Evolutionary conservation across 1,140 invertebrate genomes (phyloP), one percentile per base, ranked within the genome.

Genomic region (Trichonephila clavipes): DNA sequence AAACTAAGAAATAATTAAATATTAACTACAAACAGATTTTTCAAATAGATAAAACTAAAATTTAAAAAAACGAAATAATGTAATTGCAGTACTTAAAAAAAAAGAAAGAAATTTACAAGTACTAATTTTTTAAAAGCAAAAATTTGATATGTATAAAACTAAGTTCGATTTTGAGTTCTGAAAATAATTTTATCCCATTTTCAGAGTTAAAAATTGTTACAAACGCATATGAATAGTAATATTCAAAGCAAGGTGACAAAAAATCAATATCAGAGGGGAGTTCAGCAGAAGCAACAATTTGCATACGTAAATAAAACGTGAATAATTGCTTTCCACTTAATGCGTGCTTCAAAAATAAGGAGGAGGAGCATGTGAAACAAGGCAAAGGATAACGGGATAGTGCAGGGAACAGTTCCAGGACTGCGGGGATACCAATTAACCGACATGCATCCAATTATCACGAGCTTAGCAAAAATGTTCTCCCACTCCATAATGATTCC

Each of bases 381-480:
- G 10, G 51, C 51, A 21, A 51, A 16, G 51, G 16, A 59, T 14
- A 7, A 28, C 10, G 44, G 83, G 83, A 51, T 51, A 16, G 82
- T 1, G 64, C 12, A 69, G 12, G 28, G 83, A 61, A 85, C 72
- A 77, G 34, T 77, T 77, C 14, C 83, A 61, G n/a, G 58, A n/a
- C 86, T 21, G 59, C 58, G 61, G 86, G 86, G 86, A 19, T 64
- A 24, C 62, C 62, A 88, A 88, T 88, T 88, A 88, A 64, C 24
- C 62, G 59, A 64, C 59, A 58, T 64, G 62, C 34, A 88, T 88
- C 86, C 61, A 88, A 88, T 88, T 88, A 88, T 64, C 16, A 40
- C 61, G 61, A 58, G 62, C 86, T 64, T 64, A 58, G 62, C 16
- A 88, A 88, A 85, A 64, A 88, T 44, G 61, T 18, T 5, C 86